Base-by-base conservation (phyloP, 2,888 invertebrate species). In the Dynastes tityus region DNA sequence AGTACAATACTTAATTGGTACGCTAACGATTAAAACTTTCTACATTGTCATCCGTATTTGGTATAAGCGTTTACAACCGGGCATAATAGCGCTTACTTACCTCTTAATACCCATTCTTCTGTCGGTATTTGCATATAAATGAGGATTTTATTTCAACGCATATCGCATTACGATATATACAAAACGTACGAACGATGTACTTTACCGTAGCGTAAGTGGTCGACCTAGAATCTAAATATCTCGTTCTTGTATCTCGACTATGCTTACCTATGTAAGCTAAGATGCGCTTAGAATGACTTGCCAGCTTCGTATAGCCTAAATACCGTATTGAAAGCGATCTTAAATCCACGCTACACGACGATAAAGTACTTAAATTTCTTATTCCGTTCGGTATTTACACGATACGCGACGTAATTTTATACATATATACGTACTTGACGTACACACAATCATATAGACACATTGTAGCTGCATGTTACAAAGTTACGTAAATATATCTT, bases 131-230 rank as follows among this genome's bases (percentile, higher is more conserved):
- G 73, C 73, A 74, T 74, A 74, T 74, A 74, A 74, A 74, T 61
- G 73, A 74, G 73, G 73, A 74, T 63, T 74, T 74, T 61, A 74
- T 74, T 74, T 74, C 45, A 49, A 74, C 73, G 73, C 61, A 61
- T 74, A 74, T 74, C 73, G 73, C 73, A 27, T 74, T 74, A 61
- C 73, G 55, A 22, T 58, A 58, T 22, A 58, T 58, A 58, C 55
- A 5, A 45, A 45, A 45, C 45, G 11, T 58, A 16, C n/a, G 22
- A 4, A 22, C 22, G 16, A 32, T 32, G 32, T 32, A 32, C 32
- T 55, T 2, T 58, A 22, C 55, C 8, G 55, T 22, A 22, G 22
- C 29, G 29, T 51, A 22, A 22, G 16, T 27, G 4, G 73, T 27
- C 73, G 73, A 74, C 73, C 73, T 49, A 63, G 61, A 74, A 74